Conservation (phyloP, 2,113 vertebrate species). For the Cololabis saira region DNA sequence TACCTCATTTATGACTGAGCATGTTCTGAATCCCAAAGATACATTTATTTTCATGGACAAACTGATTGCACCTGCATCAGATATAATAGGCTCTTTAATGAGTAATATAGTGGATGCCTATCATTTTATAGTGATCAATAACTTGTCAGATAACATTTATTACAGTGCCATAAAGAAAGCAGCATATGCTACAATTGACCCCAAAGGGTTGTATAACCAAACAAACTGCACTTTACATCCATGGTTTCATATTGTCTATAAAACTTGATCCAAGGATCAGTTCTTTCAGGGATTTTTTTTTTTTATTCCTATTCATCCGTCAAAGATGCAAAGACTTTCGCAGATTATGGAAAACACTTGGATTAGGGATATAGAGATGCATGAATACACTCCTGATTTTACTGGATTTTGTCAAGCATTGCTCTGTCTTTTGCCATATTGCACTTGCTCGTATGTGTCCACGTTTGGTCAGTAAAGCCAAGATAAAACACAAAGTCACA, state of each 20-base stretch:
- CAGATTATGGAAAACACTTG: too few species aligned
- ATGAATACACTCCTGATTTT: too few species aligned
- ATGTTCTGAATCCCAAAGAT: constrained; percentile 41
- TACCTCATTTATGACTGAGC: constrained; percentile 43
- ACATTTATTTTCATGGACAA: constrained; percentile 46
- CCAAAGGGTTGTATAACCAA: background rate
- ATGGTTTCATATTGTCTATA: background rate
- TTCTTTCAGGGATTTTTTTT: too few species aligned
- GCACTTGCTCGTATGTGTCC: too few species aligned
- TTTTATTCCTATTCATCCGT: too few species aligned
- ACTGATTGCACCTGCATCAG: constrained; percentile 42
- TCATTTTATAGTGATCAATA: constrained; percentile 47
- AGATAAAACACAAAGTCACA: too few species aligned
- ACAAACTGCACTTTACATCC: background rate
- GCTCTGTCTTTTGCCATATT: too few species aligned
- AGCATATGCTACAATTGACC: background rate
- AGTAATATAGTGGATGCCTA: constrained; percentile 19
- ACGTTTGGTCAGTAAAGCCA: too few species aligned
- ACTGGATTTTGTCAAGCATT: too few species aligned
- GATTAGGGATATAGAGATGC: too few species aligned
- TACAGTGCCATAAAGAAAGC: constrained; percentile 20
- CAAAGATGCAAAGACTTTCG: too few species aligned
- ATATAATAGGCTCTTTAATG: constrained; percentile 59
- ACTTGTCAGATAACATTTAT: constrained; percentile 44
- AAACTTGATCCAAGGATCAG: background rate